Evolutionary conservation across 2,113 vertebrate species (phyloP).

Genomic region (Orycteropus afer): DNA sequence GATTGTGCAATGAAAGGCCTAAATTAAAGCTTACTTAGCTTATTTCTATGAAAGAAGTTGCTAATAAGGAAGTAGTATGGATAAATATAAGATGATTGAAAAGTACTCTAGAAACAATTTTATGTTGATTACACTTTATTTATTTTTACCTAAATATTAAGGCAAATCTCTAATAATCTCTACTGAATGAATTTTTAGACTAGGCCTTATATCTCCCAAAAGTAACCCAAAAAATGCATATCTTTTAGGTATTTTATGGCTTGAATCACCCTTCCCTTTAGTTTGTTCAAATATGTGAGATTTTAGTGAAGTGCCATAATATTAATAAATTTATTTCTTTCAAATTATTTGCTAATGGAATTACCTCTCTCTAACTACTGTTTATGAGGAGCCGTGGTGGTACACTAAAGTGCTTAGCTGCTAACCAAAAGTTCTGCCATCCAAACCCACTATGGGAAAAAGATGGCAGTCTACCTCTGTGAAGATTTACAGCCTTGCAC

Average conservation of each 20-base stretch:
- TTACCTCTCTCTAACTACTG: slow-evolving; percentile 7
- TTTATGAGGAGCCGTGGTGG: neutral
- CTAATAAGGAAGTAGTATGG: neutral
- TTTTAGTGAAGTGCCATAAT: slow-evolving; percentile 26
- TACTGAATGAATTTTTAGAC: neutral
- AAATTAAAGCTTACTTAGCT: neutral
- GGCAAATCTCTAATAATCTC: neutral
- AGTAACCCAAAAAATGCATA: neutral
- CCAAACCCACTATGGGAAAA: neutral
- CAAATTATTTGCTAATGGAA: slow-evolving; percentile 39
- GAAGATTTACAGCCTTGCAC: neutral
- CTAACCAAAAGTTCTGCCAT: neutral
- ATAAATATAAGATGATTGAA: neutral
- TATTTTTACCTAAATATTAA: slow-evolving; percentile 49
- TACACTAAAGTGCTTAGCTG: neutral
- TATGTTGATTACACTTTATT: slow-evolving; percentile 3
- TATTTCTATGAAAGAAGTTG: neutral
- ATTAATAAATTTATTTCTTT: slow-evolving; percentile 22
- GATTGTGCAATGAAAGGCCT: neutral
- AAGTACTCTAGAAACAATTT: neutral
- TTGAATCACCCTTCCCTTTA: neutral
- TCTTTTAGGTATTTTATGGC: neutral
- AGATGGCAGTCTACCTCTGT: neutral
- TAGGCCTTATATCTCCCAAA: neutral
- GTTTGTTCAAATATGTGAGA: slow-evolving; percentile 43